Evolutionary conservation across 2,888 invertebrate species (phyloP).

Genomic region (Tiliacea aurago): DNA sequence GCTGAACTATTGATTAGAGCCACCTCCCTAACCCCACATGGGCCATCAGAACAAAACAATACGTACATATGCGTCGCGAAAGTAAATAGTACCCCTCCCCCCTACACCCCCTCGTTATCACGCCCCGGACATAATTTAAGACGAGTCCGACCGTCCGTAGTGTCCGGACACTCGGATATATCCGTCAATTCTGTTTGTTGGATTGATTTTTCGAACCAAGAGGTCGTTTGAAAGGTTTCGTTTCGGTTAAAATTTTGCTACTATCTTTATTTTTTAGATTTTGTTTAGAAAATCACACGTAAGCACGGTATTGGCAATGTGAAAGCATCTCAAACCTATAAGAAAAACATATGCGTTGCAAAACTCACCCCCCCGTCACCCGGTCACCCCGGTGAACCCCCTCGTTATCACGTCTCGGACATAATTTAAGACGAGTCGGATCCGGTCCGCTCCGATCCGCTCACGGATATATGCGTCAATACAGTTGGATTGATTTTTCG

Average conservation of each 20-base stretch:
- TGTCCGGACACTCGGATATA: conserved; percentile 59
- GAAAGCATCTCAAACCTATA: conserved; percentile 24
- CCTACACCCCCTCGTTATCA: conserved; percentile 81
- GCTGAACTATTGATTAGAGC: conserved; percentile 55
- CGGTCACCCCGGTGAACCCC: conserved; percentile 14
- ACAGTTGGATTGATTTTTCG: conserved; percentile 51
- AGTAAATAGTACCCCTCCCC: conserved; percentile 76
- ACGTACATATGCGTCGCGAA: conserved; percentile 72
- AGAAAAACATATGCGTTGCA: conserved; percentile 54
- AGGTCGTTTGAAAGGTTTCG: conserved; percentile 11
- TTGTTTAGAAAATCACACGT: background rate
- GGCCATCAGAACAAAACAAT: conserved; percentile 56
- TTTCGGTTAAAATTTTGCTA: background rate
- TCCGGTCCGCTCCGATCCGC: conserved; percentile 31
- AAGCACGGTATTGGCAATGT: background rate
- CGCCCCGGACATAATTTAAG: conserved; percentile 89
- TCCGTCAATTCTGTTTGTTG: conserved; percentile 68
- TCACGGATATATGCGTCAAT: conserved; percentile 46
- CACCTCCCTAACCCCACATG: conserved; percentile 43
- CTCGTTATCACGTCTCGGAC: conserved; percentile 61
- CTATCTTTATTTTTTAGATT: background rate
- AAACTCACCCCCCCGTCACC: conserved; percentile 30
- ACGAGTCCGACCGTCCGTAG: conserved; percentile 69
- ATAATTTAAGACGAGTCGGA: conserved; percentile 59
- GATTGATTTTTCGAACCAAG: conserved; percentile 67